Base-by-base conservation (phyloP, 1,140 invertebrate species). In the Scaptomyza montana region DNA sequence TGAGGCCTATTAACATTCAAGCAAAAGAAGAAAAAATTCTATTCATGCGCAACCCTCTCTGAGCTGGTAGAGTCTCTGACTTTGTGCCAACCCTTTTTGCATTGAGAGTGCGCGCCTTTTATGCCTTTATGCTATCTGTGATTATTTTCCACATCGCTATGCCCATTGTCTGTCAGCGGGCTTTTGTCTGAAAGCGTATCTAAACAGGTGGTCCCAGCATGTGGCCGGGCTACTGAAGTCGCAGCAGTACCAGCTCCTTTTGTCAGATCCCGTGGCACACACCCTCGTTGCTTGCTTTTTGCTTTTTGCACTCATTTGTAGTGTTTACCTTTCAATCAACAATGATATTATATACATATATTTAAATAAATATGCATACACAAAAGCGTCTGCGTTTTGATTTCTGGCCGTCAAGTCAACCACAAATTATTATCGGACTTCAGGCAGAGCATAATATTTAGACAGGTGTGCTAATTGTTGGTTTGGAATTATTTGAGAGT, bases 91-190 rank as follows among this genome's bases (percentile, higher is more conserved):
- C 77, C 80, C 75, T 68, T 77, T 36, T 36, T 36, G 57, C 16
- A 12, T 0, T 1, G 33, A 47, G 74, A 50, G 69, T 53, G 33
- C 62, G 59, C 61, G 56, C 67, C 72, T 77, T 81, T 89, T 74
- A 77, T 89, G 59, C 84, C 74, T 78, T 86, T 86, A 86, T 86
- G 77, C 68, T 89, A 87, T 87, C 82, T 89, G 76, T 84, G 84
- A 89, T 89, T 89, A 89, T 89, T 89, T 89, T 89, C 84, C 84
- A 89, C 85, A 84, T 89, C 85, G 79, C 56, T 84, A 74, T 84
- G 80, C 54, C 82, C 80, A 80, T 89, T 89, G 84, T 86, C 68
- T 63, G 68, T 68, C 68, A 50, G 56, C 60, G 71, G 45, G 53
- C 75, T 49, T 87, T 86, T 86, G 82, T 89, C 63, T 51, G 47